Evolutionary conservation across 2,888 invertebrate species (phyloP).

Genomic region (Pseudococcus viburni): DNA sequence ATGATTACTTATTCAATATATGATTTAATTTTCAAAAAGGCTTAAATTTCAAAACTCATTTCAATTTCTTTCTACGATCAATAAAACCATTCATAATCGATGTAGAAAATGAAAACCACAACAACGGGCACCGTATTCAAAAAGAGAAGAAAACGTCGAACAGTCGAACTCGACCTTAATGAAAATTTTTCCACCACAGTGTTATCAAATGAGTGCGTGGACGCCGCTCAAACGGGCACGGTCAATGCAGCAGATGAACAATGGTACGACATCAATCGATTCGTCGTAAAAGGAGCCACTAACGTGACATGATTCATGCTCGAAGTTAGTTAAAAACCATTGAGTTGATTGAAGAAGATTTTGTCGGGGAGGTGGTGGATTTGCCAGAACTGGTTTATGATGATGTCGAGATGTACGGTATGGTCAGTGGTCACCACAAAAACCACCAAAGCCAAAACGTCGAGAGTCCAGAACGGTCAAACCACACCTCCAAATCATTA

Average conservation of each 20-base stretch:
- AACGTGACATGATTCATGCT: constrained; percentile 49
- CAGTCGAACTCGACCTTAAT: background rate
- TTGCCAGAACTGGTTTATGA: constrained; percentile 66
- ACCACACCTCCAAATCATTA: constrained; percentile 77
- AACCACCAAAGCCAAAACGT: constrained; percentile 62
- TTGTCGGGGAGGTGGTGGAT: constrained; percentile 66
- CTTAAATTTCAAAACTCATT: no score
- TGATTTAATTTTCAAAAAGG: no score
- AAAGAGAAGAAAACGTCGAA: background rate
- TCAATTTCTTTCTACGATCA: no score
- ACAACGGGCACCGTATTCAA: background rate
- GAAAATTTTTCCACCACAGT: background rate
- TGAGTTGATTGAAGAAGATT: constrained; percentile 66
- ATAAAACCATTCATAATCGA: no score
- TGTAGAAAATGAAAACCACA: background rate
- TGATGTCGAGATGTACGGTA: constrained; percentile 67
- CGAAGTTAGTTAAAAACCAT: constrained; percentile 59
- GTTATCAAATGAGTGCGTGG: constrained; percentile 7
- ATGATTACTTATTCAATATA: no score
- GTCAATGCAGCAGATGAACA: background rate
- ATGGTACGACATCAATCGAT: constrained; percentile 1
- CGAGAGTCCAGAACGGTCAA: constrained; percentile 59
- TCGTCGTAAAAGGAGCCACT: constrained; percentile 7
- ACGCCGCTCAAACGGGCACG: background rate
- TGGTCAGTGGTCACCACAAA: constrained; percentile 67